Conservation (phyloP, 2,888 invertebrate species). For the Acanthoscelides obtectus region DNA sequence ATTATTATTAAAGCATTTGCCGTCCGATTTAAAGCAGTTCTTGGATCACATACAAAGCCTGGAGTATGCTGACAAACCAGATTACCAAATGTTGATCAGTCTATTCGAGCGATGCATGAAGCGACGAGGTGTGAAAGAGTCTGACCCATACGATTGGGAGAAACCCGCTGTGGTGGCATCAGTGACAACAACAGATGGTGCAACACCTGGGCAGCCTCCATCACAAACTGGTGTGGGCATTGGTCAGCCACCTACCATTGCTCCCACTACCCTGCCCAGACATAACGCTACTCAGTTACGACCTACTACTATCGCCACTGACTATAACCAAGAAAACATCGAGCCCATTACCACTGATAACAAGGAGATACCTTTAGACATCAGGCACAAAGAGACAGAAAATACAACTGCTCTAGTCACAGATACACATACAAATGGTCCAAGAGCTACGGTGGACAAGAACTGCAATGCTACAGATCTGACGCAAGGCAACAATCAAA, state of each 20-base stretch:
- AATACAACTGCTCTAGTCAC: constrained; percentile 57
- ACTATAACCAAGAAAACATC: constrained; percentile 65
- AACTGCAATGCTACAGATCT: constrained; percentile 63
- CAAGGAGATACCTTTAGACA: constrained; percentile 57
- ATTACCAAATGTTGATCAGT: constrained; percentile 86
- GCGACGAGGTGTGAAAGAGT: constrained; percentile 81
- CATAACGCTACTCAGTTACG: constrained; percentile 53
- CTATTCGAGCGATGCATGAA: constrained; percentile 92
- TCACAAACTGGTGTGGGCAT: constrained; percentile 30
- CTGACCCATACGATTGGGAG: constrained; percentile 96
- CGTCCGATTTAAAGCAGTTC: constrained; percentile 90
- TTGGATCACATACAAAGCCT: constrained; percentile 89
- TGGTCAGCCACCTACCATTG: constrained; percentile 15
- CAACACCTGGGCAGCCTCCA: constrained; percentile 35
- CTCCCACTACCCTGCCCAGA: constrained; percentile 34
- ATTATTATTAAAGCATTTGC: constrained; percentile 86
- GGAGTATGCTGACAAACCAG: constrained; percentile 93
- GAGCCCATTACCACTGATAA: constrained; percentile 56
- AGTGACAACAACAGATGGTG: constrained; percentile 27
- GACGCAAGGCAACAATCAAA: constrained; percentile 17
- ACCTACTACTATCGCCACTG: constrained; percentile 50
- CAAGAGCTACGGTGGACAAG: constrained; percentile 53
- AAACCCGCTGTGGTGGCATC: constrained; percentile 48
- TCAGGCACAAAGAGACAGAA: constrained; percentile 57
- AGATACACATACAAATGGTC: constrained; percentile 54